Evolutionary conservation across 1,140 invertebrate species (phyloP), one percentile per base, ranked within the genome.

Genomic region (Ceratina calcarata): DNA sequence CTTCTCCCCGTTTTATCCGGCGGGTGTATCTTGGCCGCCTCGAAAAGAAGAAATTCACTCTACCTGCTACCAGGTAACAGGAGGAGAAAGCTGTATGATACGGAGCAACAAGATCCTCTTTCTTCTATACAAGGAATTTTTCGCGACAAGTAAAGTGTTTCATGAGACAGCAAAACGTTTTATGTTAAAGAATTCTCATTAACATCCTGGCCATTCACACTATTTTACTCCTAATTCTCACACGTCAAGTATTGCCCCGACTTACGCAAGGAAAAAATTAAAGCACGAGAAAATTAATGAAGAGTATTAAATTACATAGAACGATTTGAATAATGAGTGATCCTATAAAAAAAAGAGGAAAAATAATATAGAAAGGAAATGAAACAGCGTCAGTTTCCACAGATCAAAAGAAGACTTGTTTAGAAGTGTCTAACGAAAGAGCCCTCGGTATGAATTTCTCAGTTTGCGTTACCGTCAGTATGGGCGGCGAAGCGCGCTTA

Each of bases 1-100:
- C 66, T 77, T 15, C 66, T 71, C 13, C 57, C 18, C 45, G 73
- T 78, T 77, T 80, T 78, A 85, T 86, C 78, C 74, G 27, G 71
- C 51, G 65, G 65, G 72, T 53, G 64, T 76, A 68, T 76, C 72
- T 76, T 32, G 24, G 0, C 45, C 72, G 49, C 1, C 15, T 69
- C 58, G 65, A 64, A 75, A 64, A 71, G 15, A 62, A 71, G 24
- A 78, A 69, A 78, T 51, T 71, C 76, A 55, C 68, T n/a, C 16
- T 78, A 72, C 68, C 76, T 78, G 76, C 61, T 70, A 58, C 27
- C 60, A 18, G 22, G 53, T 22, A 74, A 15, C 22, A 74, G 27
- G 65, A 58, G 55, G 65, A 51, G 49, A 10, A 3, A n/a, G 49
- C 15, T 24, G 67, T n/a, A 71, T 45, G 37, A 45, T 45, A 55